These are phyloP conservation scores for Erythrolamprus reginae DNA, from an alignment of 2,113 vertebrate species.

Conservation along the genomic window DNA sequence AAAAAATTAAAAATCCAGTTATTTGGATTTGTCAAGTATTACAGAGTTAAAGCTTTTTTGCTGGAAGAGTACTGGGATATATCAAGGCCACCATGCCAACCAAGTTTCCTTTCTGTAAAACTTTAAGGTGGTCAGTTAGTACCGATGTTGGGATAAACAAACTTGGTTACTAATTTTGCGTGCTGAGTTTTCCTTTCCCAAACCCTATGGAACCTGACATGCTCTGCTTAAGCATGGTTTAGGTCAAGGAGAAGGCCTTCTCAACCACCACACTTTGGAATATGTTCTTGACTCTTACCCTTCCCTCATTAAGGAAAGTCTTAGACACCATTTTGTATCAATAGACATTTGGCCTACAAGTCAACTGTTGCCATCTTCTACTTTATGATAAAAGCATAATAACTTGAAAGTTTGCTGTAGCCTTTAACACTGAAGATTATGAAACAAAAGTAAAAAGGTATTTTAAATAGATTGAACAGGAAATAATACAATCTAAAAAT, in stretches of 20 bases:
- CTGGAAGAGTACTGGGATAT: not conserved
- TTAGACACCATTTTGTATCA: not conserved
- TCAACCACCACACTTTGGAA: not conserved
- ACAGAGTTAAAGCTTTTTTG: not conserved
- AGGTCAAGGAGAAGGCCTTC: not conserved
- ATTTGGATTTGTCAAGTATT: not conserved
- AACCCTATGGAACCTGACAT: no score
- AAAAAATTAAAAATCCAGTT: not conserved
- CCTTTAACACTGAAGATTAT: not conserved
- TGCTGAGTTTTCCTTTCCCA: no score
- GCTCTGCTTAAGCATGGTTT: not conserved
- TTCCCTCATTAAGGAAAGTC: not conserved
- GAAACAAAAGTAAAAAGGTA: not conserved
- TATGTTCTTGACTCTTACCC: not conserved
- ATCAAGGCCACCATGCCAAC: not conserved
- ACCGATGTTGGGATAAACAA: no score
- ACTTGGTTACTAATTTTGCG: no score
- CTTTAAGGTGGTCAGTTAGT: no score
- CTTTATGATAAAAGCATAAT: not conserved
- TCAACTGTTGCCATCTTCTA: not conserved
- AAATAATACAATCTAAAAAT: not conserved
- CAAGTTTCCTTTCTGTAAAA: no score
- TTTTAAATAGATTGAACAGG: not conserved
- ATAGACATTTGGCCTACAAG: not conserved
- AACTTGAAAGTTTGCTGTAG: not conserved